Conservation (phyloP, 2,888 invertebrate genomes). For the Pristionchus exspectatus region DNA sequence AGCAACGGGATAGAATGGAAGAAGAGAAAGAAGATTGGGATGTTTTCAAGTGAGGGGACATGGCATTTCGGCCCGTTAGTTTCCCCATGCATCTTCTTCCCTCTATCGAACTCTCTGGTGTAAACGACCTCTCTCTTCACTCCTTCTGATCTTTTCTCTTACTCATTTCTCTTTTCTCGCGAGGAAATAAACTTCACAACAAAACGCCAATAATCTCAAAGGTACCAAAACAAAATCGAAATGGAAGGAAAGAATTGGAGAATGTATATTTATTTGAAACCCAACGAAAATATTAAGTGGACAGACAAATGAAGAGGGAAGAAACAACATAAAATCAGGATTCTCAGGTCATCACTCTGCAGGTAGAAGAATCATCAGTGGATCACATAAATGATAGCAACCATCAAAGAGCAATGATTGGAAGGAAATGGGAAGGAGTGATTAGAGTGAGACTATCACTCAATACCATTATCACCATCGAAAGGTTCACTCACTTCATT, state of each 20-base stretch:
- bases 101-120: conserved; percentile 12
- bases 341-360: too few relatives aligned
- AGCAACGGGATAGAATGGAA: background rate
- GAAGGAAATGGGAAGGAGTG: background rate
- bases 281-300: too few relatives aligned
- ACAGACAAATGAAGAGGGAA: too few relatives aligned
- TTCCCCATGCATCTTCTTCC: background rate
- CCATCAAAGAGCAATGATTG: background rate
- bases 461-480: background rate
- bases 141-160: background rate
- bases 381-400: background rate
- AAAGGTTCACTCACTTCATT: conserved; percentile 7
- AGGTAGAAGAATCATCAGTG: too few relatives aligned
- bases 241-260: too few relatives aligned
- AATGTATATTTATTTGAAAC: too few relatives aligned
- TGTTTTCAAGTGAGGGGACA: background rate
- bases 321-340: too few relatives aligned
- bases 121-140: conserved; percentile 19
- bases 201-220: too few relatives aligned
- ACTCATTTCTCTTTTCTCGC: background rate
- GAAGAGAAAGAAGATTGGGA: background rate
- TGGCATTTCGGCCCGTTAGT: background rate
- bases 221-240: too few relatives aligned
- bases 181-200: background rate
- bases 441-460: conserved; percentile 14